A percentile compares a stretch with the other conserved stretches of the same genome.
Conservation (phyloP, 2,888 invertebrate species). For the Spodoptera littoralis region DNA sequence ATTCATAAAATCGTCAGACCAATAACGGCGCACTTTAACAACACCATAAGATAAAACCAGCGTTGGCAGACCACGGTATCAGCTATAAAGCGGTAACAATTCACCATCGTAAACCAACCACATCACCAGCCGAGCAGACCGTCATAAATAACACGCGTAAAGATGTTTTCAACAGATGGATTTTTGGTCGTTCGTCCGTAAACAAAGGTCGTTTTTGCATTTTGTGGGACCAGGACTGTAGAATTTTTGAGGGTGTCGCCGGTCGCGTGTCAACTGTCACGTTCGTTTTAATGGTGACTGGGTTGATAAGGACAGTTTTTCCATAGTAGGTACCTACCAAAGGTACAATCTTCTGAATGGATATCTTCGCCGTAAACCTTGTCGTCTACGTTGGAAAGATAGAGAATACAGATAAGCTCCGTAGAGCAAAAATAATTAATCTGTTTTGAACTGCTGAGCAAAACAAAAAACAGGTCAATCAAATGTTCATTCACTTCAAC, state of each 20-base stretch:
- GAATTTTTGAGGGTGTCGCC: constrained; percentile 11
- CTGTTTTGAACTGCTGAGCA: constrained; percentile 13
- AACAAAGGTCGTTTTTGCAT: constrained; percentile 39
- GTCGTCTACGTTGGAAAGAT: constrained; percentile 9
- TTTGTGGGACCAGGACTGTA: constrained; percentile 25
- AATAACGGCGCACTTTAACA: constrained; percentile 55
- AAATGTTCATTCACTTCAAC: constrained; percentile 16
- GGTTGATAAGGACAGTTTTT: background rate
- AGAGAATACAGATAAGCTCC: constrained; percentile 24
- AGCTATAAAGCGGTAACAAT: constrained; percentile 66
- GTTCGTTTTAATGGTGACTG: constrained; percentile 15
- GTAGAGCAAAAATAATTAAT: constrained; percentile 12
- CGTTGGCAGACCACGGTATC: constrained; percentile 53
- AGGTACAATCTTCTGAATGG: no score
- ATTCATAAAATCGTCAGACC: constrained; percentile 51
- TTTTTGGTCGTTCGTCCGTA: constrained; percentile 44
- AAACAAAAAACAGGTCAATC: constrained; percentile 24
- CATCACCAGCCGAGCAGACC: constrained; percentile 52
- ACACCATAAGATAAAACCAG: constrained; percentile 55
- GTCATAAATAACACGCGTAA: constrained; percentile 66
- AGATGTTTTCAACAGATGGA: constrained; percentile 61
- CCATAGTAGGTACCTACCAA: no score
- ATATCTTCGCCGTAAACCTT: no score
- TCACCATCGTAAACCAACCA: constrained; percentile 71
- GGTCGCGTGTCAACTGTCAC: no score